These are phyloP conservation scores for Corvus moneduloides DNA, from an alignment of 2,113 vertebrate species.

Conservation along the genomic window DNA sequence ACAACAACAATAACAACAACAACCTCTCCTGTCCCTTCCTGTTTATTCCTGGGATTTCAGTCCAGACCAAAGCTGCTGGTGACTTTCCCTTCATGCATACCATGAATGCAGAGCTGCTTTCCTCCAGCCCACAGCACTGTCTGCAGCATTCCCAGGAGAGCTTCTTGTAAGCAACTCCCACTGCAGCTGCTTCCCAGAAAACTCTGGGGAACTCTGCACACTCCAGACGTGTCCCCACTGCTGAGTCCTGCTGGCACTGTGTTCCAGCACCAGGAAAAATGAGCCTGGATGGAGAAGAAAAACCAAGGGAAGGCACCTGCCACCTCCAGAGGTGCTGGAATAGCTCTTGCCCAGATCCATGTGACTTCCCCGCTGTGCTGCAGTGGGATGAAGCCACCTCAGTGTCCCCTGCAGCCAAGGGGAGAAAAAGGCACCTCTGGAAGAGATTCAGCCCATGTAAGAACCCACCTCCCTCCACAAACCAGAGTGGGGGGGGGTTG, in stretches of 20 bases:
- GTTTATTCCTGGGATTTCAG: not conserved
- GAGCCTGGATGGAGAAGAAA: not conserved
- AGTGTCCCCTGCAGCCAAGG: not conserved
- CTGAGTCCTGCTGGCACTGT: not conserved
- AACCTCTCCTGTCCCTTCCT: not conserved
- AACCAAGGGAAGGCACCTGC: not conserved
- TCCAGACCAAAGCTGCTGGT: not conserved
- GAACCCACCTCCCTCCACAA: not conserved
- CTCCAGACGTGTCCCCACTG: not conserved
- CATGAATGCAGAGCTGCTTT: not conserved
- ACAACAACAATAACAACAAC: not conserved
- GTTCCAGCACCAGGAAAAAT: not conserved
- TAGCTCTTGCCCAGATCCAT: not conserved
- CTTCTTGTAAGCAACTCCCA: not conserved
- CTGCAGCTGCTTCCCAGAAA: conserved; percentile 6
- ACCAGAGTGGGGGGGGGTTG: not conserved
- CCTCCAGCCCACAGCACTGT: not conserved
- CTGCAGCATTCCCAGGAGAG: not conserved
- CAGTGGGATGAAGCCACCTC: not conserved
- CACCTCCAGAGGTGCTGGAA: not conserved
- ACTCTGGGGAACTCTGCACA: not conserved
- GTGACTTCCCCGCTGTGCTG: not conserved
- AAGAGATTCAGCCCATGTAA: not conserved
- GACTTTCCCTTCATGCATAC: not conserved
- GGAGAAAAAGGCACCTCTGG: not conserved